Evolutionary conservation across 1,140 invertebrate genomes (phyloP).

Genomic region (Coenobita brevimanus): DNA sequence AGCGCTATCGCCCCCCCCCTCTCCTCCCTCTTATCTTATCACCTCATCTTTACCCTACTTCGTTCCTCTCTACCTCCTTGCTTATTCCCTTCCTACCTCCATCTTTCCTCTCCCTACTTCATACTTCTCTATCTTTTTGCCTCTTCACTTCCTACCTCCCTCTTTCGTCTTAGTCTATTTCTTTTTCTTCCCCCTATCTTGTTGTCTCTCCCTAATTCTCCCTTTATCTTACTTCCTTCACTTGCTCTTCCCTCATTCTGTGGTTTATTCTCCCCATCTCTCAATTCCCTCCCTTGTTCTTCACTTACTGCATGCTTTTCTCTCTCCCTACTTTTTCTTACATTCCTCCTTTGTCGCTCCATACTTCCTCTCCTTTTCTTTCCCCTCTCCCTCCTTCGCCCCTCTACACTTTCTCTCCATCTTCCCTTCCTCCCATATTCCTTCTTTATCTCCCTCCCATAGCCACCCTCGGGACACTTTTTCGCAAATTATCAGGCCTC

Average conservation of each 20-base stretch:
- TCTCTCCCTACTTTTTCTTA: not conserved
- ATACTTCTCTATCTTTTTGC: not conserved
- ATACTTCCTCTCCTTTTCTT: not conserved
- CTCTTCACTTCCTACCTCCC: too few relatives aligned
- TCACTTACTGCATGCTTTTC: not conserved
- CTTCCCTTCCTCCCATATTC: not conserved
- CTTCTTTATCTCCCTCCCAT: not conserved
- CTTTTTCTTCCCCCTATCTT: not conserved
- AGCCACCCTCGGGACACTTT: constrained; percentile 1
- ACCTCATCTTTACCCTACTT: not conserved
- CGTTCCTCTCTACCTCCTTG: not conserved
- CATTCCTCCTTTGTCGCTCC: not conserved
- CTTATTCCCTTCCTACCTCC: not conserved
- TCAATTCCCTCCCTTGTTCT: not conserved
- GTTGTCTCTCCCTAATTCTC: not conserved
- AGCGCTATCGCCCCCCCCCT: not conserved
- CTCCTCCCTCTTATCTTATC: too few relatives aligned
- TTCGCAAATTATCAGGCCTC: constrained; percentile 11
- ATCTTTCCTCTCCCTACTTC: not conserved
- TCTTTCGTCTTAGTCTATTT: not conserved
- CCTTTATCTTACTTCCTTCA: not conserved
- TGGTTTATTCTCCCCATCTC: not conserved
- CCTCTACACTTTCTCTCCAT: not conserved
- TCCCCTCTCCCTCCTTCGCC: not conserved
- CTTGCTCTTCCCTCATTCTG: not conserved